These are phyloP conservation scores for Lepus timidus DNA, from an alignment of 2,113 vertebrate species.

Conservation along the genomic window DNA sequence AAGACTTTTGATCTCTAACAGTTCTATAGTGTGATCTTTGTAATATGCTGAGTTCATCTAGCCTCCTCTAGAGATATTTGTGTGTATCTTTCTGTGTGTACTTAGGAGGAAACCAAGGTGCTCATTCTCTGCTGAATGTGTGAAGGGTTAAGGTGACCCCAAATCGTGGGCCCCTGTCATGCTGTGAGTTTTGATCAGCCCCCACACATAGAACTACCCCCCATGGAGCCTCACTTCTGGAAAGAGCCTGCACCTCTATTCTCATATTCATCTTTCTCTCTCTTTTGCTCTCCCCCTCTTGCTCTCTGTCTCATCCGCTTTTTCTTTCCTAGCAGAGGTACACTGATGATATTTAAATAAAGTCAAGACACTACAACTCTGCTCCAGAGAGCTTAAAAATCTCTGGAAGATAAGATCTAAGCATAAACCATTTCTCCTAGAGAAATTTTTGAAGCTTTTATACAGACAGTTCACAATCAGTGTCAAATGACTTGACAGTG, in stretches of 20 bases:
- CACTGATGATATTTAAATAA: not conserved
- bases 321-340: not conserved
- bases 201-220: not conserved
- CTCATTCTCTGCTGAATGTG: not conserved
- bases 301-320: not conserved
- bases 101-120: not conserved
- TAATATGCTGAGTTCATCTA: not conserved
- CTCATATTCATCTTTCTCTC: no score
- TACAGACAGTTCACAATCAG: not conserved
- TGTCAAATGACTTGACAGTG: not conserved
- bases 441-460: conserved; percentile 1
- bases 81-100: not conserved
- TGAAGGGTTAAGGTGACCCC: not conserved
- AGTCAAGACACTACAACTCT: not conserved
- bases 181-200: not conserved
- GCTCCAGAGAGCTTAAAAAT: not conserved
- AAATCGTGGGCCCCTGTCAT: not conserved
- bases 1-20: not conserved
- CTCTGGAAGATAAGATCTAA: not conserved
- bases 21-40: not conserved
- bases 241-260: not conserved
- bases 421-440: not conserved
- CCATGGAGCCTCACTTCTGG: not conserved
- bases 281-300: no score
- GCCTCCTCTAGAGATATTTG: not conserved